These are phyloP conservation scores for Heliangelus exortis DNA, from an alignment of 2,797 vertebrate species.

Conservation along the genomic window DNA sequence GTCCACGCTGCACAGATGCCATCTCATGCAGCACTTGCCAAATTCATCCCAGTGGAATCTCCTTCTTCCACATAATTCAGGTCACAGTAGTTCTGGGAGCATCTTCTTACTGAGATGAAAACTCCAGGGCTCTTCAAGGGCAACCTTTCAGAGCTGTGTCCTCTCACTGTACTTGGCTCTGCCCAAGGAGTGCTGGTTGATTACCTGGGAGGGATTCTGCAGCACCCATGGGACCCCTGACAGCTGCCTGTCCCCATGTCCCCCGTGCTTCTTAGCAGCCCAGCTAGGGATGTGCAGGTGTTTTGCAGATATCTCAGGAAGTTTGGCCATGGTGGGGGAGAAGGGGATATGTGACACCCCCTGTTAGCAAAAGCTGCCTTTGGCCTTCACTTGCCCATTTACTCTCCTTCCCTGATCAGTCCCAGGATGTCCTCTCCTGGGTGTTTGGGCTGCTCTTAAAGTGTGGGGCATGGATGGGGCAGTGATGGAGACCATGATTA, in stretches of 20 bases:
- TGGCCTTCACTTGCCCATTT: neutral
- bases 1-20: neutral
- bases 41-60: neutral
- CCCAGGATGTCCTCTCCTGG: fast-evolving
- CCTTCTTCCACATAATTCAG: neutral
- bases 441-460: neutral
- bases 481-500: too few relatives aligned
- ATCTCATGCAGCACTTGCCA: neutral
- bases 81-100: neutral
- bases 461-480: neutral
- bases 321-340: fast-evolving
- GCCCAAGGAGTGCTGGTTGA: neutral
- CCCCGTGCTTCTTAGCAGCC: neutral
- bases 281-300: fast-evolving
- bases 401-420: fast-evolving
- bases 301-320: neutral
- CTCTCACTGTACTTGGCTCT: fast-evolving
- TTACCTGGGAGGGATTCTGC: neutral
- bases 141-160: neutral
- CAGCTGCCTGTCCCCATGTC: neutral
- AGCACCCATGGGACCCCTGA: neutral
- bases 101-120: neutral
- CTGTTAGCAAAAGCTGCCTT: neutral
- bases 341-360: neutral
- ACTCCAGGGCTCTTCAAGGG: neutral